Evolutionary conservation across 2,797 vertebrate genomes (phyloP), one percentile per base, ranked within the genome.

Genomic region (Urocyon cinereoargenteus): DNA sequence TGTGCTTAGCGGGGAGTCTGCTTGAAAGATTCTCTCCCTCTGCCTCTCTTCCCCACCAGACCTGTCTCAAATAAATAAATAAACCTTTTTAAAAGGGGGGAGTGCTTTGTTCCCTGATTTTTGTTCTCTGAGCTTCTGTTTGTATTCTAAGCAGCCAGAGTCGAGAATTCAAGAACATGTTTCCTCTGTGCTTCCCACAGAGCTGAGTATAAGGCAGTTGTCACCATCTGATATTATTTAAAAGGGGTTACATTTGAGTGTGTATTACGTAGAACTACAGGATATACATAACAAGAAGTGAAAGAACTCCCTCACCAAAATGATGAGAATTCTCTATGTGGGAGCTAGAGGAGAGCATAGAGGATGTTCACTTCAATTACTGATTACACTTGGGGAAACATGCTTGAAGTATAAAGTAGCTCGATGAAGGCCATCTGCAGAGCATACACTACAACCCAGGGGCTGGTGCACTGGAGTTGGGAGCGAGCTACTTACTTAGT

Each of bases 371-470:
- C n/a, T 95, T 6, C 49, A 4, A 0, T 22, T 83, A 18, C 36
- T 28, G 9, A 28, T 40, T 22, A 24, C 62, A 31, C 59, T 4
- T 22, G 19, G 16, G 70, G 51, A 10, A 77, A 6, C 86, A 5
- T n/a, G 49, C 73, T 55, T 49, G 22, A 31, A 16, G 24, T 28
- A 28, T 11, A 19, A 36, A 28, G 73, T 24, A 31, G 5, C 61
- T 82, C 3, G 0, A 0, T 0, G 28, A 22, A 49, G 53, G 64
- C 22, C 55, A 2, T 0, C 0, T 21, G 26, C 59, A 78, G 78
- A 57, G 31, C 31, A 0, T 19, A 6, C 12, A 6, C 9, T 1
- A 0, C 73, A 15, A 9, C 3, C 11, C 2, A 0, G 24, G 36
- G 26, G 26, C n/a, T 8, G 9, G 10, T 9, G 34, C 7, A 3